Evolutionary conservation across 1,140 invertebrate genomes (phyloP).

Genomic region (Caerostris extrusa): DNA sequence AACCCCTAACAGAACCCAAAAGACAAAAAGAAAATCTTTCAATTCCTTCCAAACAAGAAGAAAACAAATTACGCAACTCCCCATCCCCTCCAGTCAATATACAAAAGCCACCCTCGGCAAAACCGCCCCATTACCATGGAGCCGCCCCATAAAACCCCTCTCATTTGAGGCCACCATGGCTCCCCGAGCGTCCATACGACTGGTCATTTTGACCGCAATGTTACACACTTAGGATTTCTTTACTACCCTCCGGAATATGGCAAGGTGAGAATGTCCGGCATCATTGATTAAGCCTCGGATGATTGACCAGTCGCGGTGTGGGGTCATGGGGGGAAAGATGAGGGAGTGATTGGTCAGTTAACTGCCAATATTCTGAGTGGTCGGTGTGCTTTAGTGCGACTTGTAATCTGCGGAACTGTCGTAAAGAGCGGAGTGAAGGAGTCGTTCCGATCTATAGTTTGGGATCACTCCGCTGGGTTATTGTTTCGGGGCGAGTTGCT

Average conservation of each 20-base stretch:
- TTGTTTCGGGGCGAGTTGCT: neutral
- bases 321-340: conserved; percentile 18
- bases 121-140: conserved; percentile 46
- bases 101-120: conserved; percentile 23
- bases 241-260: conserved; percentile 16
- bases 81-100: conserved; percentile 1
- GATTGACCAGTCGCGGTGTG: conserved; percentile 40
- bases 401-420: conserved; percentile 54
- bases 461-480: conserved; percentile 24
- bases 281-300: conserved; percentile 62
- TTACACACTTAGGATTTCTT: conserved; percentile 63
- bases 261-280: conserved; percentile 64
- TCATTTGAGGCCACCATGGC: conserved; percentile 46
- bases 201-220: conserved; percentile 43
- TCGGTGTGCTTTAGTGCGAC: neutral
- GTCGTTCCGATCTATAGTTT: conserved; percentile 41
- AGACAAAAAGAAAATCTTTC: conserved; percentile 9
- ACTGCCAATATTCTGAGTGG: conserved; percentile 74
- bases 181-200: conserved; percentile 49
- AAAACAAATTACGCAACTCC: conserved; percentile 27
- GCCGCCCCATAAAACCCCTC: conserved; percentile 54
- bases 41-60: conserved; percentile 26
- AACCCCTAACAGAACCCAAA: neutral
- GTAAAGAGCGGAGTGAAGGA: conserved; percentile 41
- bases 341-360: conserved; percentile 65